These are phyloP conservation scores for Plectropomus leopardus DNA, from an alignment of 2,113 vertebrate genomes.

Conservation along the genomic window DNA sequence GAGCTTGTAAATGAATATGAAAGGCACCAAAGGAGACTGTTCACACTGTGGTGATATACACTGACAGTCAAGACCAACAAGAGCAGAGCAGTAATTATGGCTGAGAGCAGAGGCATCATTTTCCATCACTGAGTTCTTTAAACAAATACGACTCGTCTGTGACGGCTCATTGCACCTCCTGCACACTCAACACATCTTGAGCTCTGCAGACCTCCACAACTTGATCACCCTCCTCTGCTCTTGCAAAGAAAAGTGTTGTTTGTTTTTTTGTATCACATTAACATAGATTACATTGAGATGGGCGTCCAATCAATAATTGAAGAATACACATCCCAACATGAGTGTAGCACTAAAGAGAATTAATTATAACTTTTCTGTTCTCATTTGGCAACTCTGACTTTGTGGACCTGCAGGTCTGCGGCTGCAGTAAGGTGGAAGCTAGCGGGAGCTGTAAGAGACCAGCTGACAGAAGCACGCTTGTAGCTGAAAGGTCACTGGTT, in stretches of 20 bases:
- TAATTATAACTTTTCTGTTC: too few relatives aligned
- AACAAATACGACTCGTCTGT: constrained; percentile 26
- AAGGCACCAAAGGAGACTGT: background rate
- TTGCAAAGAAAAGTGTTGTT: too few relatives aligned
- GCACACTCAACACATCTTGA: constrained; percentile 1
- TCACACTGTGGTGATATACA: background rate
- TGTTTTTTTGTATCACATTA: too few relatives aligned
- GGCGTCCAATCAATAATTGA: constrained; percentile 22
- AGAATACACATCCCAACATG: background rate
- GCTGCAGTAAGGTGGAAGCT: background rate
- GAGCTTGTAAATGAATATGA: background rate
- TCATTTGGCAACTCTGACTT: background rate
- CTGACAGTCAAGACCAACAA: background rate
- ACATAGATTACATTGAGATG: background rate
- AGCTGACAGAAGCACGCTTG: constrained; percentile 13
- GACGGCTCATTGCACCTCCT: constrained; percentile 12
- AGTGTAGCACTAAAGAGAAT: background rate
- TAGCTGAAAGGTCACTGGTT: constrained; percentile 44
- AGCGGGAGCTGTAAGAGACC: background rate
- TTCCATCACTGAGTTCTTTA: background rate
- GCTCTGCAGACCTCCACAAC: too few relatives aligned
- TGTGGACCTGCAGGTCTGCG: constrained; percentile 5
- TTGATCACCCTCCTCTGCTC: background rate
- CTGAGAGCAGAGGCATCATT: constrained; percentile 1
- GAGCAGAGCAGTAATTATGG: constrained; percentile 35